Conservation (phyloP, 2,888 invertebrate species). For the Nesidiocoris tenuis region DNA sequence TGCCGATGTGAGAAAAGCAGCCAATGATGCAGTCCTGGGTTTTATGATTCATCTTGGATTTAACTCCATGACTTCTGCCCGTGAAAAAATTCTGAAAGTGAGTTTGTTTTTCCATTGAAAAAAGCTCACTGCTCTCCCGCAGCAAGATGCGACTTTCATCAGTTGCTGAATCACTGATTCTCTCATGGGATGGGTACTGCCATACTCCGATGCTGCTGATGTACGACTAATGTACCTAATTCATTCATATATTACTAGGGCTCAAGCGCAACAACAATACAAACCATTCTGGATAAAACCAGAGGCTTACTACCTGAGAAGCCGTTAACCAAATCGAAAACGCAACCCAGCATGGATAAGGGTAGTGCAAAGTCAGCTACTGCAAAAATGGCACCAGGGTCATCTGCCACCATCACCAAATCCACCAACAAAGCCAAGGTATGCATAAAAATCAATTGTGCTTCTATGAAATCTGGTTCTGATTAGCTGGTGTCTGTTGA, state of each 20-base stretch:
- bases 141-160: too few species aligned
- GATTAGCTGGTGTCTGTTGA: too few species aligned
- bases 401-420: constrained; percentile 49
- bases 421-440: constrained; percentile 48
- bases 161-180: too few species aligned
- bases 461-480: too few species aligned
- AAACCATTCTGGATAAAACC: constrained; percentile 51
- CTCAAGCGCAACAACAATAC: constrained; percentile 46
- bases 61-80: constrained; percentile 71
- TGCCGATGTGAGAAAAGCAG: constrained; percentile 85
- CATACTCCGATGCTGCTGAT: too few species aligned
- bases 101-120: constrained; percentile 24
- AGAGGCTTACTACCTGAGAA: constrained; percentile 51
- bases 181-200: too few species aligned
- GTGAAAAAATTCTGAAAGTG: constrained; percentile 75
- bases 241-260: constrained; percentile 31
- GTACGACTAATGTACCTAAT: too few species aligned
- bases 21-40: constrained; percentile 84
- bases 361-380: constrained; percentile 38
- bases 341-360: constrained; percentile 31
- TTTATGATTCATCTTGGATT: constrained; percentile 91
- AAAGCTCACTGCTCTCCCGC: too few species aligned
- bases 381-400: constrained; percentile 47
- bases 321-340: constrained; percentile 42
- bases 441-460: too few species aligned